Evolutionary conservation across 2,113 vertebrate genomes (phyloP).

Genomic region (Rhineura floridana): DNA sequence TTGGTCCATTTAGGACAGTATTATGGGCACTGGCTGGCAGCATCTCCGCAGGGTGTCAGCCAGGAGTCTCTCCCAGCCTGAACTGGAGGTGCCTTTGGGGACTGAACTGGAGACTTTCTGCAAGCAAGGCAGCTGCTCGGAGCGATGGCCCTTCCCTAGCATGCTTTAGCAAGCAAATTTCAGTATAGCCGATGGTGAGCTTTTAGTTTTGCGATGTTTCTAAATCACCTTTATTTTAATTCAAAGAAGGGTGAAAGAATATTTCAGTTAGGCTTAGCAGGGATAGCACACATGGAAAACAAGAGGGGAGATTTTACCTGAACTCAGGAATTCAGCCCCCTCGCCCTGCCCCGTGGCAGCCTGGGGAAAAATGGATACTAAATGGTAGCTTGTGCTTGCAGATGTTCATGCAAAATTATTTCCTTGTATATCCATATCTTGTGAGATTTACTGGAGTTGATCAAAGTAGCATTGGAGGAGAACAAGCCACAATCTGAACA

Average conservation of each 20-base stretch:
- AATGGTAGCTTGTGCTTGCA: neutral
- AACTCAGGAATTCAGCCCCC: too few relatives aligned
- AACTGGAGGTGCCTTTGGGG: neutral
- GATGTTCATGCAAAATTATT: neutral
- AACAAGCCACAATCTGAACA: too few relatives aligned
- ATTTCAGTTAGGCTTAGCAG: neutral
- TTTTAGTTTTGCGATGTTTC: neutral
- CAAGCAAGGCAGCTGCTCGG: neutral
- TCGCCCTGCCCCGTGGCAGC: too few relatives aligned
- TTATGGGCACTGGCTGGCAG: too few relatives aligned
- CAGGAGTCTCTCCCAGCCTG: too few relatives aligned
- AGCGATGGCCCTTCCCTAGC: neutral
- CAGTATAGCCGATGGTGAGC: too few relatives aligned
- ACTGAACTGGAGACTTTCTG: neutral
- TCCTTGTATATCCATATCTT: too few relatives aligned
- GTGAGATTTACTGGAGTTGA: too few relatives aligned
- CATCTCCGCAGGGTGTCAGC: too few relatives aligned
- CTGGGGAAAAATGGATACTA: neutral
- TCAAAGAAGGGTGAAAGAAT: neutral
- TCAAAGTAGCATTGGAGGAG: too few relatives aligned
- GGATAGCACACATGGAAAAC: neutral
- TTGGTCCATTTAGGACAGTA: too few relatives aligned
- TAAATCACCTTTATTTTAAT: neutral
- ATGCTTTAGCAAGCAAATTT: neutral
- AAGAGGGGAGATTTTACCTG: neutral